Conservation (phyloP, 2,797 vertebrate genomes). For the Myotis daubentonii region DNA sequence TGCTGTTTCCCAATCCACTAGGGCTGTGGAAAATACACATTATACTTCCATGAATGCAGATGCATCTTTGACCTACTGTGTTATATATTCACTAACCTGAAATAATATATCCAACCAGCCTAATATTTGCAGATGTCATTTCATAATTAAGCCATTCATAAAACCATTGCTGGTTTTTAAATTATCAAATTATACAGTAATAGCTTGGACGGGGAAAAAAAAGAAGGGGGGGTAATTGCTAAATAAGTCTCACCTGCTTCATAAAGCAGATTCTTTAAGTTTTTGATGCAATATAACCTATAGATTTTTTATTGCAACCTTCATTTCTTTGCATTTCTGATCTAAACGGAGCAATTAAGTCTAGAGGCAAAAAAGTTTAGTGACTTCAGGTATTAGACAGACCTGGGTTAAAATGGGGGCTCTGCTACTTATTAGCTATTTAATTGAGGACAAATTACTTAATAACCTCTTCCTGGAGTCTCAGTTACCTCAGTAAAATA, state of each 20-base stretch:
- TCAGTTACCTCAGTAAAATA: constrained; percentile 49
- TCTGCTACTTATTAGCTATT: constrained; percentile 23
- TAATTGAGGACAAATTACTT: constrained; percentile 54
- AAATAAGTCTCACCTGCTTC: constrained; percentile 17
- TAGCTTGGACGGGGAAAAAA: background rate
- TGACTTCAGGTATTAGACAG: background rate
- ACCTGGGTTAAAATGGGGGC: constrained; percentile 22
- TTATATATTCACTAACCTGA: constrained; percentile 49
- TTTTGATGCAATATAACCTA: constrained; percentile 45
- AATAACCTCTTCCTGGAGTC: constrained; percentile 36
- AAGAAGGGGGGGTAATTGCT: background rate
- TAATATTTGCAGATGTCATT: constrained; percentile 23
- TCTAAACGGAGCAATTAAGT: constrained; percentile 34
- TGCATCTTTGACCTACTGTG: background rate
- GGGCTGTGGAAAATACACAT: background rate
- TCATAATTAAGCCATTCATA: constrained; percentile 49
- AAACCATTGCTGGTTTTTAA: constrained; percentile 49
- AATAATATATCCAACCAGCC: constrained; percentile 12
- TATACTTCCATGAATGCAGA: constrained; percentile 47
- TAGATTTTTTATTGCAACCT: background rate
- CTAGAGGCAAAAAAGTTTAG: constrained; percentile 45
- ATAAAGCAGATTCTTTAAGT: constrained; percentile 27
- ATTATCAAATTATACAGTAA: constrained; percentile 45
- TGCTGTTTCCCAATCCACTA: constrained; percentile 38
- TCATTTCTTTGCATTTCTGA: constrained; percentile 44